Evolutionary conservation across 2,797 vertebrate genomes (phyloP).

Genomic region (Notoglanidium macrostoma): DNA sequence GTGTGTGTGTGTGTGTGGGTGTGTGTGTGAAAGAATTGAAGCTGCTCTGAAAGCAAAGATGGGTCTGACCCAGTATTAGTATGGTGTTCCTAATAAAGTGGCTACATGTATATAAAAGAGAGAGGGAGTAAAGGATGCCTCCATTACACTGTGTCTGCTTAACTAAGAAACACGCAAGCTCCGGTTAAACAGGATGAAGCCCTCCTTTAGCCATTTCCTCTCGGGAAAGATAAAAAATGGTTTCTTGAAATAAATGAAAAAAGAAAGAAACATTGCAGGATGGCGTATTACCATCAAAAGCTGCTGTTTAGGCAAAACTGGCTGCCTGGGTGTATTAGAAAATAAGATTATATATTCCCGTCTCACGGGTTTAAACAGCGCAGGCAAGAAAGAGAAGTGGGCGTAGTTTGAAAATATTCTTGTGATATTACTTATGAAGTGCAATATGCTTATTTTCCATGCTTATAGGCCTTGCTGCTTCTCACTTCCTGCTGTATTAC

Average conservation of each 20-base stretch:
- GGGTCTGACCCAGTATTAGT: background rate
- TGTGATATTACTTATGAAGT: conserved; percentile 8
- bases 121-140: too few species aligned
- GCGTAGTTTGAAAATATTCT: background rate
- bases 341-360: background rate
- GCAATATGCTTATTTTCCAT: background rate
- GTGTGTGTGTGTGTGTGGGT: too few species aligned
- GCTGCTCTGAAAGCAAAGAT: background rate
- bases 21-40: background rate
- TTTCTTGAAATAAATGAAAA: background rate
- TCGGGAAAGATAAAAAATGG: background rate
- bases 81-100: background rate
- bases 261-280: background rate
- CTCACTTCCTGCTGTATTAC: background rate
- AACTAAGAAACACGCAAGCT: background rate
- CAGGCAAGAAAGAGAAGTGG: background rate
- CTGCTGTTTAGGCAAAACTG: background rate
- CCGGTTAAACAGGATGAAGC: background rate
- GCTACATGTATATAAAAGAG: background rate
- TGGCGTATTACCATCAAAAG: background rate
- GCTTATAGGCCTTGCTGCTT: background rate
- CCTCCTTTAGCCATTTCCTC: background rate
- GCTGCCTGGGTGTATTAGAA: conserved; percentile 1
- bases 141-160: background rate
- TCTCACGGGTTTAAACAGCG: background rate